phyloP scores from a whole-genome alignment of 2,797 vertebrate species.

The Rhinatrema bivittatum region DNA sequence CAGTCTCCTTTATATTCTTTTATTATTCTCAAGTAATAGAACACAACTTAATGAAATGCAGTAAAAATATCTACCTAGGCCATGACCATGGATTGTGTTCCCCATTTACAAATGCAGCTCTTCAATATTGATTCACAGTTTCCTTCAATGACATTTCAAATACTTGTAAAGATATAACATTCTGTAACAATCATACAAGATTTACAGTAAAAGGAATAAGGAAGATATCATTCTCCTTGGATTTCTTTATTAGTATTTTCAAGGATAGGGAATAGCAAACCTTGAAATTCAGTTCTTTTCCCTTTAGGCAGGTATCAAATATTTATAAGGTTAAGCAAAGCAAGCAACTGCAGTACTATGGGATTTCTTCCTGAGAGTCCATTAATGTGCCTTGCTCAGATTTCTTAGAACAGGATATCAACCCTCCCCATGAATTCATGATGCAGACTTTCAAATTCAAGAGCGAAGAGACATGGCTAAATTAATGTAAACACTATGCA shows the following conservation, averaged over 20 bases:
- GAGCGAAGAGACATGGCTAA: constrained; percentile 4
- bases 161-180: constrained; percentile 10
- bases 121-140: constrained; percentile 29
- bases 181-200: constrained; percentile 17
- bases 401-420: constrained; percentile 12
- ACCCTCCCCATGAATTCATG: not conserved
- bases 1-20: constrained; percentile 20
- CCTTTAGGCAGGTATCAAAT: constrained; percentile 14
- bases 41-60: constrained; percentile 33
- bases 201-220: constrained; percentile 8
- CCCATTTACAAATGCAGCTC: constrained; percentile 3
- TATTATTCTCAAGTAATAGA: constrained; percentile 21
- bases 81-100: constrained; percentile 27
- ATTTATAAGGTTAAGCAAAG: constrained; percentile 25
- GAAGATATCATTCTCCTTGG: constrained; percentile 6
- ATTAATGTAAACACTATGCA: constrained; percentile 25
- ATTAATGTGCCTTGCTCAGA: constrained; percentile 14
- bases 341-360: constrained; percentile 7
- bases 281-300: not conserved
- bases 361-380: constrained; percentile 2
- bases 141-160: constrained; percentile 23
- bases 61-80: constrained; percentile 24
- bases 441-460: constrained; percentile 16
- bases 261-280: constrained; percentile 4
- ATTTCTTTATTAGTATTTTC: constrained; percentile 12